Conservation (phyloP, 2,113 vertebrate species). For the Grammatotria lemairii region DNA sequence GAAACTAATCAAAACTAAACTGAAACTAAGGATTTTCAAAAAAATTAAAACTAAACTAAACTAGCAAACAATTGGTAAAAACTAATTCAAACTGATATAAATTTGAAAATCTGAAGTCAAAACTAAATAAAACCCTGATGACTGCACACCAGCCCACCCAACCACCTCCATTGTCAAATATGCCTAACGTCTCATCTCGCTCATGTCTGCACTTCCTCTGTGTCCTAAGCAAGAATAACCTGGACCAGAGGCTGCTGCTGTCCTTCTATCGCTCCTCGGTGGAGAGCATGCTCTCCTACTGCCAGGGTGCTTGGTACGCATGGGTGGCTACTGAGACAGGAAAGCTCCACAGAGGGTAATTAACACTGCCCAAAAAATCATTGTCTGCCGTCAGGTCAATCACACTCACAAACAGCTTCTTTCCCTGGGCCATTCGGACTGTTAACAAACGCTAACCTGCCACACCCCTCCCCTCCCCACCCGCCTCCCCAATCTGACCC, state of each 20-base stretch:
- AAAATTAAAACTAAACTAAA: too few species aligned
- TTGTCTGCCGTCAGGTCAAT: fast-evolving
- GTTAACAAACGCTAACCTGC: background rate
- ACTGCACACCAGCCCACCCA: background rate
- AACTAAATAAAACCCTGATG: background rate
- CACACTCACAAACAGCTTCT: background rate
- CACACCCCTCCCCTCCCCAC: background rate
- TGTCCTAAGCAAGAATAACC: background rate
- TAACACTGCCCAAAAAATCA: background rate
- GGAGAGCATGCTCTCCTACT: background rate
- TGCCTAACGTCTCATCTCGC: background rate
- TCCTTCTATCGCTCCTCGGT: background rate
- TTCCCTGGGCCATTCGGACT: background rate
- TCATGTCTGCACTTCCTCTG: background rate
- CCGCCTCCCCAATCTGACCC: background rate
- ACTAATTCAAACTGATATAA: too few species aligned
- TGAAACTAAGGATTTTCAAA: too few species aligned
- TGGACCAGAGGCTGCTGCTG: background rate
- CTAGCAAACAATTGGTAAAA: too few species aligned
- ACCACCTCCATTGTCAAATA: background rate
- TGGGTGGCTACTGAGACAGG: background rate
- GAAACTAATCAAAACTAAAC: too few species aligned
- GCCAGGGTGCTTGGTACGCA: background rate
- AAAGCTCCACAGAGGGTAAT: background rate
- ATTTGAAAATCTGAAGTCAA: too few species aligned